Evolutionary conservation across 1,140 invertebrate genomes (phyloP).

Genomic region (Drosophila mayri): DNA sequence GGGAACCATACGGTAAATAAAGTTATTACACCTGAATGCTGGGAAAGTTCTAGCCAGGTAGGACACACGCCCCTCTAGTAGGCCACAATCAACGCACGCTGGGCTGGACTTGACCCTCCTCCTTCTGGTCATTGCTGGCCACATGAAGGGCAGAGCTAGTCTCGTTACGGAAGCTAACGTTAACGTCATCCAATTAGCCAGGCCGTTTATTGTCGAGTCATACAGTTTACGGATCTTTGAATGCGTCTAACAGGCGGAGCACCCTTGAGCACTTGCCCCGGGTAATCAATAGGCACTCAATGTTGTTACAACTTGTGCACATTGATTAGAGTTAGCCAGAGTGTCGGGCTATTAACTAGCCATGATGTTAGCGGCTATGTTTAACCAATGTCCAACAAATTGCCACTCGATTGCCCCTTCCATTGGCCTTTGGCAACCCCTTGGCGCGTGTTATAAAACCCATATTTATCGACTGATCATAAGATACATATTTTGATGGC

Average conservation of each 20-base stretch:
- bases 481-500: slow-evolving; percentile 7
- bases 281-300: slow-evolving; percentile 66
- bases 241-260: slow-evolving; percentile 45
- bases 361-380: slow-evolving; percentile 19
- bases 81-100: slow-evolving; percentile 11
- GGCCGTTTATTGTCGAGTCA: slow-evolving; percentile 29
- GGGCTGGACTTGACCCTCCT: slow-evolving; percentile 31
- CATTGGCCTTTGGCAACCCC: slow-evolving; percentile 61
- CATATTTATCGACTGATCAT: slow-evolving; percentile 37
- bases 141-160: slow-evolving; percentile 36
- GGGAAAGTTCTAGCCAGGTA: slow-evolving; percentile 29
- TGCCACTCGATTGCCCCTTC: slow-evolving; percentile 56
- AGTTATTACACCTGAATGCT: slow-evolving; percentile 34
- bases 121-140: slow-evolving; percentile 29
- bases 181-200: slow-evolving; percentile 57
- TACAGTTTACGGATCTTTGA: slow-evolving; percentile 44
- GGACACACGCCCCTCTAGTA: not conserved
- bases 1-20: slow-evolving; percentile 16
- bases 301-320: slow-evolving; percentile 16
- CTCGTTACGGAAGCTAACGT: slow-evolving; percentile 52
- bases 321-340: slow-evolving; percentile 45
- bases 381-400: slow-evolving; percentile 41
- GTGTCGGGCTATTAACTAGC: slow-evolving; percentile 31
- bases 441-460: slow-evolving; percentile 30
- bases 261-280: slow-evolving; percentile 58